Evolutionary conservation across 1,140 invertebrate genomes (phyloP), one percentile per base, ranked within the genome.

Genomic region (Macrobrachium nipponense): DNA sequence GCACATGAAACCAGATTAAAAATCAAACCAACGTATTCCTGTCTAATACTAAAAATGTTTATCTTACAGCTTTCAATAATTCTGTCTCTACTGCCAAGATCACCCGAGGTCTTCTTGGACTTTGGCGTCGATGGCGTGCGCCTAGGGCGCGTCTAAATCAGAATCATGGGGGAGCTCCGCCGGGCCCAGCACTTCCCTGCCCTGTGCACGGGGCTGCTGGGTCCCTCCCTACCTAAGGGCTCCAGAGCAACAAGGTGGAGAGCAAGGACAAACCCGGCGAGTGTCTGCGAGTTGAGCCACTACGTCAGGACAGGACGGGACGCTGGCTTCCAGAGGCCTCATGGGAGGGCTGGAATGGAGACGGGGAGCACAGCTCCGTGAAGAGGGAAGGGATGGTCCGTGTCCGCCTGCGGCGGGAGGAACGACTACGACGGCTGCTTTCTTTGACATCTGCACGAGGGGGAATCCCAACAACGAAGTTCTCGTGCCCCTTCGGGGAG

Each of bases 381-480:
- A 68, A 68, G 64, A 68, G 64, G 17, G 64, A n/a, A n/a, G 64
- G 64, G 64, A n/a, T 68, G 64, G 64, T 68, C n/a, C 15, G 64
- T 68, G 14, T n/a, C 64, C n/a, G 64, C 64, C 64, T 20, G 64
- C 64, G 64, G 64, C n/a, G 64, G 64, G 18, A 68, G 27, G 64
- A n/a, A 4, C 3, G 64, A 68, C n/a, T 68, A 68, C 64, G 64
- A 68, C 17, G 64, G 64, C 17, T 68, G 64, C 64, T 68, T n/a
- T n/a, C n/a, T n/a, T 68, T 18, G 64, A 68, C 64, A 68, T 68
- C 17, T 68, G 64, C 64, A 68, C 64, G 15, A n/a, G 64, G 27
- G 64, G 27, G 15, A n/a, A 68, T 6, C 64, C 64, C n/a, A 27
- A n/a, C 64, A 68, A 68, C n/a, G 64, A 68, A 68, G 64, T 68